Base-by-base conservation (phyloP, 2,113 vertebrate genomes). In the Tragelaphus imberbis region DNA sequence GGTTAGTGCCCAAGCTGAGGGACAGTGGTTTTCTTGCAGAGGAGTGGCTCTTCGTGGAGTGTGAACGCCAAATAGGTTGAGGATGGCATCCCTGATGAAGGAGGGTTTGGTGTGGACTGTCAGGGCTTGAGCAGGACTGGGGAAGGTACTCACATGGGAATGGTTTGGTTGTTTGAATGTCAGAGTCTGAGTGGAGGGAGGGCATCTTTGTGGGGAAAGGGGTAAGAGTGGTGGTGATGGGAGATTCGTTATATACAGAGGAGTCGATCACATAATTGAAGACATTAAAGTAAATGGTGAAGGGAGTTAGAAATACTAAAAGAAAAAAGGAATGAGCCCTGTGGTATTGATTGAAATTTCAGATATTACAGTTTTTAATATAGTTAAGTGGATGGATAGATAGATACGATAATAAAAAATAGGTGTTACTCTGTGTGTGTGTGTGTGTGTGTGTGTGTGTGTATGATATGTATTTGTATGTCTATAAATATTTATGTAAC, bases 261-360 rank as follows among this genome's bases (percentile, higher is more conserved):
- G 36, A 97, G 84, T 53, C 19, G 8, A 84, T 85, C 85, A 80
- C 28, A 21, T 88, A 71, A 36, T 49, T 91, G 79, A 94, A 55
- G 94, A 80, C 21, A 28, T 79, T 91, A 88, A 93, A 51, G 61
- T 77, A 92, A 87, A 85, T 92, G 61, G 47, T 40, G 5, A 95
- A 94, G 44, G 40, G 36, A 94, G 8, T 94, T 95, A 75, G 71
- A 97, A 84, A 95, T 96, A 80, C 11, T 61, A 33, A 88, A 94
- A 71, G n/a, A 95, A 94, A 79, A 94, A 27, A 19, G 51, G 49
- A 96, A 85, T 63, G 56, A 92, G 27, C 58, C 84, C 28, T 92
- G 33, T 85, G 68, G 47, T 79, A 25, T 79, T 96, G 36, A 63
- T 58, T 96, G 51, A 33, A 90, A 90, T 90, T 90, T 93, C 9